A percentile compares a stretch with the other conserved stretches of the same genome.
Evolutionary conservation across 2,888 invertebrate species (phyloP).

Genomic region (Drosophila monieri): DNA sequence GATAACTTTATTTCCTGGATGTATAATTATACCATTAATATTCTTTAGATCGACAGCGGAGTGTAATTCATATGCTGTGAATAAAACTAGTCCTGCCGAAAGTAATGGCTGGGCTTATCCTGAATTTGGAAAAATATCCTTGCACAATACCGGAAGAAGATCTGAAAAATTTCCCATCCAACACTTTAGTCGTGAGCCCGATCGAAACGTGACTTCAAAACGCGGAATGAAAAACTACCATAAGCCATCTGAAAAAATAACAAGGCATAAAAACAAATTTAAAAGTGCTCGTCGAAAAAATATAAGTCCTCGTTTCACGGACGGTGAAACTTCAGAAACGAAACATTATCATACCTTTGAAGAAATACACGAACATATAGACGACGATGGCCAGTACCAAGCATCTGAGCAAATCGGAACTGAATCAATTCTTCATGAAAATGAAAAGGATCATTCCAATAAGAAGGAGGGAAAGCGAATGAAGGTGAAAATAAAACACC

Average conservation of each 20-base stretch:
- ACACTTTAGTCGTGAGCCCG: conserved; percentile 5
- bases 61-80: conserved; percentile 21
- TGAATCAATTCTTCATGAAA: conserved; percentile 51
- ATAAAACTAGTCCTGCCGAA: conserved; percentile 13
- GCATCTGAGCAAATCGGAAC: conserved; percentile 64
- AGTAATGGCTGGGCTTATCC: conserved; percentile 19
- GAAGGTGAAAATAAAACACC: conserved; percentile 85
- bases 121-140: conserved; percentile 11
- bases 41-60: conserved; percentile 7
- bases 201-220: conserved; percentile 13
- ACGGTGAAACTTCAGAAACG: conserved; percentile 48
- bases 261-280: conserved; percentile 31
- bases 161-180: background rate
- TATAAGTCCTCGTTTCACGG: conserved; percentile 26
- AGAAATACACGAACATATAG: conserved; percentile 81
- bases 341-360: conserved; percentile 79
- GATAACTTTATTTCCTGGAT: conserved; percentile 27
- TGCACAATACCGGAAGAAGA: background rate
- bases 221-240: conserved; percentile 9
- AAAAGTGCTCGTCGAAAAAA: conserved; percentile 45
- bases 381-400: conserved; percentile 49
- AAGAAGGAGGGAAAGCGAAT: conserved; percentile 40
- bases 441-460: conserved; percentile 17
- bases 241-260: conserved; percentile 18
- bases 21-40: conserved; percentile 13